Evolutionary conservation across 35 echinoderm and acorn worm genomes (phyloP).

Genomic region (Eucidaris tribuloides): DNA sequence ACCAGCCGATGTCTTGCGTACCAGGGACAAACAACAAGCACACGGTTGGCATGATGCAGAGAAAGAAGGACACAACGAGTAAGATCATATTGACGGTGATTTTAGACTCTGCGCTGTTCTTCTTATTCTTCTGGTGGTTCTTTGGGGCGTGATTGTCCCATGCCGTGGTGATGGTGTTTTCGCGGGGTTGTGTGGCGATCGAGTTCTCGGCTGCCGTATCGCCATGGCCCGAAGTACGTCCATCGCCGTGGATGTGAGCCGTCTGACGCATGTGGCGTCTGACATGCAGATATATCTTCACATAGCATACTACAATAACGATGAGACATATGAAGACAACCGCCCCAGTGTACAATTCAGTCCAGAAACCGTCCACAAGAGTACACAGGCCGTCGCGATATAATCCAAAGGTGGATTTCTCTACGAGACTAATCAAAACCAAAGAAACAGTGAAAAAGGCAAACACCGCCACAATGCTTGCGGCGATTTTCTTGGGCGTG

Average conservation of each 20-base stretch:
- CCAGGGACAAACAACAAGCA: background rate
- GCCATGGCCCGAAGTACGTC: too few relatives aligned
- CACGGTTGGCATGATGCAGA: background rate
- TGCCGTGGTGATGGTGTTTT: too few relatives aligned
- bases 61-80: background rate
- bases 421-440: background rate
- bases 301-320: background rate
- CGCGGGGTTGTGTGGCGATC: too few relatives aligned
- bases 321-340: background rate
- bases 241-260: background rate
- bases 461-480: background rate
- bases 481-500: background rate
- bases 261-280: background rate
- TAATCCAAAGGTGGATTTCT: background rate
- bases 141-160: too few relatives aligned
- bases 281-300: background rate
- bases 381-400: background rate
- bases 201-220: too few relatives aligned
- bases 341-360: background rate
- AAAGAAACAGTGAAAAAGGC: background rate
- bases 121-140: too few relatives aligned
- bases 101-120: background rate
- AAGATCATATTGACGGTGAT: slow-evolving; percentile 7
- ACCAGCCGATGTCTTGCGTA: background rate
- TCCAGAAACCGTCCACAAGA: background rate